A percentile compares a stretch with the other conserved stretches of the same genome.
These are phyloP conservation scores for Holothuria leucospilota DNA, from an alignment of 53 echinoderm and acorn worm genomes.

Conservation along the genomic window DNA sequence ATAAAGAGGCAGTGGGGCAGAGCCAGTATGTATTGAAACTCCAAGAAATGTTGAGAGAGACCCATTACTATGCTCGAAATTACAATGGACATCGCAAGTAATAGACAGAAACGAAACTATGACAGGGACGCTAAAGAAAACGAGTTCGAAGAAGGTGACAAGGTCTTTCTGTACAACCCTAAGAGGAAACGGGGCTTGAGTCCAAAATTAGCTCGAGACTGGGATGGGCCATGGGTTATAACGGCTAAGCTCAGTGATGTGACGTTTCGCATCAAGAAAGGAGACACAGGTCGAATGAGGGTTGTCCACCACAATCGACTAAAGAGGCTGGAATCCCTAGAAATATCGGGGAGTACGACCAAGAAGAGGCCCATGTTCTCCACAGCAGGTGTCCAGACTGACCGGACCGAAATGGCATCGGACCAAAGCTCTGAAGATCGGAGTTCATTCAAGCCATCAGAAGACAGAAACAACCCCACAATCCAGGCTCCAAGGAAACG, in stretches of 20 bases:
- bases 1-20: background rate
- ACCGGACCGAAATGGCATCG: background rate
- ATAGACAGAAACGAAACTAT: conserved; percentile 18
- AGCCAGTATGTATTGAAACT: background rate
- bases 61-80: background rate
- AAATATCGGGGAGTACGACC: background rate
- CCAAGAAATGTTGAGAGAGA: background rate
- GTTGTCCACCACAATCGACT: conserved; percentile 17
- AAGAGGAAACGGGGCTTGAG: conserved; percentile 18
- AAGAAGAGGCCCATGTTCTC: background rate
- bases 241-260: conserved; percentile 1
- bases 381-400: background rate
- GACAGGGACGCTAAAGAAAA: background rate
- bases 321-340: background rate
- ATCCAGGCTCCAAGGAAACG: background rate
- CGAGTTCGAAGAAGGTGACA: background rate
- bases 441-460: no score
- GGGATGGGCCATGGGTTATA: conserved; percentile 23
- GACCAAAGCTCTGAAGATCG: no score
- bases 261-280: conserved; percentile 19
- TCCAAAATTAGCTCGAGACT: background rate
- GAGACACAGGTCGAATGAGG: background rate
- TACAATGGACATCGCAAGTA: background rate
- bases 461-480: no score
- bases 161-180: conserved; percentile 17